phyloP scores from a whole-genome alignment of 2,888 invertebrate genomes.

The Calephelis perditalis region DNA sequence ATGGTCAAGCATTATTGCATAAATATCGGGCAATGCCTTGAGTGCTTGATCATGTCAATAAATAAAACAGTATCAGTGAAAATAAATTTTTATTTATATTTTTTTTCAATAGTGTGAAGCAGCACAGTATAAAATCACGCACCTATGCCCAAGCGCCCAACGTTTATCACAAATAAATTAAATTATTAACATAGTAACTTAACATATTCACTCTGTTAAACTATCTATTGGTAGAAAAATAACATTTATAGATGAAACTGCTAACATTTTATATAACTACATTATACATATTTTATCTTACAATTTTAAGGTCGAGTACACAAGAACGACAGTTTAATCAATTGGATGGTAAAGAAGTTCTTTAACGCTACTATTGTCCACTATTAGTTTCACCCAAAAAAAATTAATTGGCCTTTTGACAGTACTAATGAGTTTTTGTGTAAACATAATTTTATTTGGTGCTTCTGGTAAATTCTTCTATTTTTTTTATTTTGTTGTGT shows the following conservation, averaged over 20 bases:
- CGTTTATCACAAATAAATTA: slow-evolving; percentile 17
- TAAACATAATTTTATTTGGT: no score
- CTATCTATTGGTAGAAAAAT: slow-evolving; percentile 18
- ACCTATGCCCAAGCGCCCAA: slow-evolving; percentile 35
- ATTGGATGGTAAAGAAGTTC: background rate
- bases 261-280: slow-evolving; percentile 14
- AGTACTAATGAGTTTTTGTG: no score
- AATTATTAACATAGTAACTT: slow-evolving; percentile 8
- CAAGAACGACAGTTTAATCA: background rate
- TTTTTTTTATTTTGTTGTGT: no score
- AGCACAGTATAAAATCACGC: slow-evolving; percentile 43
- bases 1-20: no score
- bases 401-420: no score
- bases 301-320: no score
- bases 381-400: no score
- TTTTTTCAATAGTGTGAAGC: slow-evolving; percentile 44
- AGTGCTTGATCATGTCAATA: background rate
- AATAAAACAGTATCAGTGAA: slow-evolving; percentile 22
- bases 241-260: slow-evolving; percentile 16
- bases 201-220: slow-evolving; percentile 14
- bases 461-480: no score
- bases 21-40: background rate
- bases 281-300: slow-evolving; percentile 1
- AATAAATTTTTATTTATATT: slow-evolving; percentile 39
- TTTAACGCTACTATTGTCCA: background rate